Conservation (phyloP, 2,797 vertebrate genomes). For the Macrochelys suwanniensis region DNA sequence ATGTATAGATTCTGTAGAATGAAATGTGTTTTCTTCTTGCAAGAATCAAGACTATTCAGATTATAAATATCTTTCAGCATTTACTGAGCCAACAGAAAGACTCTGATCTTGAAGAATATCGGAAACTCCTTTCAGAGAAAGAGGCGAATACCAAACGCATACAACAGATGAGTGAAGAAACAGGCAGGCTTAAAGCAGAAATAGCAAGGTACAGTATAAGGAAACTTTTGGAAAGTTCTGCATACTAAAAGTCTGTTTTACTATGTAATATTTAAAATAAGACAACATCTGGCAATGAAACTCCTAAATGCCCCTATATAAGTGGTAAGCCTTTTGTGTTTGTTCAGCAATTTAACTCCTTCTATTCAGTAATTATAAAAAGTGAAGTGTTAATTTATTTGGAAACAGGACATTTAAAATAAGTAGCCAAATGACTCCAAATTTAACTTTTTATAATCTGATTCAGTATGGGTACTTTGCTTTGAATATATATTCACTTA, state of each 20-base stretch:
- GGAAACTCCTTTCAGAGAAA: conserved; percentile 93
- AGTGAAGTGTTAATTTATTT: neutral
- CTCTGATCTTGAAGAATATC: conserved; percentile 94
- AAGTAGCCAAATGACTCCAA: neutral
- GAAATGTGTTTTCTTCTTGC: neutral
- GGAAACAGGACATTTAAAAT: neutral
- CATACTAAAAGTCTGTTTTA: neutral
- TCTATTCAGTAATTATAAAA: neutral
- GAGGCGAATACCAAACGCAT: conserved; percentile 93
- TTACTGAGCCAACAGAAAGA: conserved; percentile 97
- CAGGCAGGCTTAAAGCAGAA: conserved; percentile 89
- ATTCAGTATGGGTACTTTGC: neutral
- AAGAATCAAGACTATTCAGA: neutral
- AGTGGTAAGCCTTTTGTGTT: neutral
- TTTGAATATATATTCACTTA: neutral
- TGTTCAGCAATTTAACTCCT: neutral
- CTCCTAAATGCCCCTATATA: neutral
- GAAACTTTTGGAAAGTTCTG: neutral
- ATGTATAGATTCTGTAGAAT: neutral
- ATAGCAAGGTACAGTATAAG: conserved; percentile 84
- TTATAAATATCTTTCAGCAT: conserved; percentile 82
- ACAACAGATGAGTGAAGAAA: conserved; percentile 94
- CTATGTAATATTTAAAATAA: neutral
- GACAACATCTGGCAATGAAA: neutral
- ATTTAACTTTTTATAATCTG: neutral